Percentiles rank a stretch among this genome's conserved stretches.
Evolutionary conservation across 1,140 invertebrate species (phyloP).

Genomic region (Drosophila grimshawi): DNA sequence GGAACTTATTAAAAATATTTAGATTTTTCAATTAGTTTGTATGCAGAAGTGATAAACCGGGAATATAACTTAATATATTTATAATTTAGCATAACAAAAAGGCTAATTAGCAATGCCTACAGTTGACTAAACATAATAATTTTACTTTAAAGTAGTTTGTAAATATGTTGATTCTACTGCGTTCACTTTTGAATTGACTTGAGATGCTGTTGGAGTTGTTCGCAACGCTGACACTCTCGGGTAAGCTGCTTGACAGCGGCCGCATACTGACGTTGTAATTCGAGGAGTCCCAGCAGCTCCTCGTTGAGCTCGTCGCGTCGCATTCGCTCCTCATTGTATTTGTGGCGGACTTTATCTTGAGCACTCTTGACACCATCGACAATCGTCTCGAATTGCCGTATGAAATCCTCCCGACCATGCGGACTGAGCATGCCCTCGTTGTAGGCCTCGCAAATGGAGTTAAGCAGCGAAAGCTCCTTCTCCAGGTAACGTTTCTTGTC

Average conservation of each 20-base stretch:
- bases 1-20: too few relatives aligned
- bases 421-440: slow-evolving; percentile 90
- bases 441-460: slow-evolving; percentile 97
- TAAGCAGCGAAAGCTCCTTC: slow-evolving; percentile 95
- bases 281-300: slow-evolving; percentile 89
- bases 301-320: slow-evolving; percentile 89
- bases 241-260: slow-evolving; percentile 93
- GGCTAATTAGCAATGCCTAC: background rate
- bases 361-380: slow-evolving; percentile 93
- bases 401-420: slow-evolving; percentile 92
- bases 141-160: too few relatives aligned
- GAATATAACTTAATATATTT: background rate
- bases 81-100: background rate
- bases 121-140: background rate
- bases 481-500: slow-evolving; percentile 96
- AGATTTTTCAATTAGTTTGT: too few relatives aligned
- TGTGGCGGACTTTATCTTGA: slow-evolving; percentile 89
- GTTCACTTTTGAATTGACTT: slow-evolving; percentile 70
- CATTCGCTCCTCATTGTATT: slow-evolving; percentile 89
- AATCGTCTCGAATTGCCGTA: slow-evolving; percentile 94
- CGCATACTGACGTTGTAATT: slow-evolving; percentile 93
- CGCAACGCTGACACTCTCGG: slow-evolving; percentile 89
- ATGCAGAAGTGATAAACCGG: background rate
- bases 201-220: slow-evolving; percentile 85
- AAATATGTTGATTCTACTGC: background rate